A percentile compares a stretch with the other conserved stretches of the same genome.
Conservation (phyloP, 1,140 invertebrate species). For the Orchesella cincta region DNA sequence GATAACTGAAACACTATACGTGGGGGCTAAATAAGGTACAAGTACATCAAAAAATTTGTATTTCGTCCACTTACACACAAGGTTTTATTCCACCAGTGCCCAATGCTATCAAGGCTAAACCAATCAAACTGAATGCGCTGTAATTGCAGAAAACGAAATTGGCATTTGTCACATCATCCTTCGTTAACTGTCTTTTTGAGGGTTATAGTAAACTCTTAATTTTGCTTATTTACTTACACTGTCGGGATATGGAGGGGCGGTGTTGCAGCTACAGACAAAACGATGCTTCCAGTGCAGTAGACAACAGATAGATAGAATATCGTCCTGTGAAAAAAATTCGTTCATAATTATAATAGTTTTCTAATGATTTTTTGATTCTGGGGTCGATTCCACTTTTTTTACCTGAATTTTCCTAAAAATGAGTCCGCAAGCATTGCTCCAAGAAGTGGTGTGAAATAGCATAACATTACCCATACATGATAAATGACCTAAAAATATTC, state of each 20-base stretch:
- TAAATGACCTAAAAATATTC: slow-evolving; percentile 64
- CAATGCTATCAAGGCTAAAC: slow-evolving; percentile 78
- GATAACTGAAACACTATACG: background rate
- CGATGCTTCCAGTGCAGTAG: slow-evolving; percentile 78
- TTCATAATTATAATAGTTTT: background rate
- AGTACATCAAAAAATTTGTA: background rate
- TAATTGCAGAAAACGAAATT: slow-evolving; percentile 49
- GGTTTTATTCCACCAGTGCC: slow-evolving; percentile 97
- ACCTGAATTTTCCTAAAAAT: slow-evolving; percentile 78
- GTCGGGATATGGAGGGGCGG: slow-evolving; percentile 9
- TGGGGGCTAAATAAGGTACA: background rate
- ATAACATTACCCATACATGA: slow-evolving; percentile 78
- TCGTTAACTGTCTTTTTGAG: too few relatives aligned
- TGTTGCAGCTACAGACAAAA: slow-evolving; percentile 59
- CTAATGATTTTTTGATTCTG: background rate
- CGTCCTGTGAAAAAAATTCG: slow-evolving; percentile 60
- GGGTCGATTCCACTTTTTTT: slow-evolving; percentile 33
- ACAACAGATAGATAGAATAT: slow-evolving; percentile 84
- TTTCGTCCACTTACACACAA: slow-evolving; percentile 68
- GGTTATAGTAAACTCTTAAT: too few relatives aligned
- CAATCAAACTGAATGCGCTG: slow-evolving; percentile 74
- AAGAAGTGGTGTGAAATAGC: slow-evolving; percentile 81
- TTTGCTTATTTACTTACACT: background rate
- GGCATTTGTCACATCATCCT: too few relatives aligned
- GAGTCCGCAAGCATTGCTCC: slow-evolving; percentile 87